Evolutionary conservation across 2,888 invertebrate genomes (phyloP).

Genomic region (Drosophila mimetica): DNA sequence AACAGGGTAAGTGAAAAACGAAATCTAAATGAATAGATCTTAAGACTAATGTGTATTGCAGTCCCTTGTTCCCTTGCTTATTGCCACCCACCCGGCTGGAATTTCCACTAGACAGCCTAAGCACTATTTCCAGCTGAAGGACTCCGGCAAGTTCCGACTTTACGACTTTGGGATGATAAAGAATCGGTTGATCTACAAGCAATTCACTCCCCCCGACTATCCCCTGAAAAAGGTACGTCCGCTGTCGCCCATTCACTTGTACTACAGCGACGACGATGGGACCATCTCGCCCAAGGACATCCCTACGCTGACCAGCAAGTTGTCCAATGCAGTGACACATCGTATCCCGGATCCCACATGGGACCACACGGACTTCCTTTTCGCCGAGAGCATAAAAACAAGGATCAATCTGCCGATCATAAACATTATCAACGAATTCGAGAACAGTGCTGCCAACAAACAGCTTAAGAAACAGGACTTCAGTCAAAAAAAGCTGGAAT

Average conservation of each 20-base stretch:
- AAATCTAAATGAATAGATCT: too few species aligned
- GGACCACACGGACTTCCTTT: constrained; percentile 62
- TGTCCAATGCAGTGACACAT: constrained; percentile 10
- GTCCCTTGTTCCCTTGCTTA: constrained; percentile 35
- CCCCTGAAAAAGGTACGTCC: constrained; percentile 31
- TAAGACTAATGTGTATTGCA: constrained; percentile 8
- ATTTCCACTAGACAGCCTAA: constrained; percentile 54
- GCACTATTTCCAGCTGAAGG: constrained; percentile 59
- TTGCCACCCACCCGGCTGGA: constrained; percentile 63
- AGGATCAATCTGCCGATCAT: constrained; percentile 43
- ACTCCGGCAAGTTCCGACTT: constrained; percentile 46
- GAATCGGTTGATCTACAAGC: constrained; percentile 39
- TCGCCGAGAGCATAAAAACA: constrained; percentile 42
- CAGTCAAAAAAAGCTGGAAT: too few species aligned
- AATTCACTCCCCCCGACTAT: constrained; percentile 51
- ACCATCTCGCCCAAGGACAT: constrained; percentile 50
- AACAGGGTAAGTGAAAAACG: not conserved
- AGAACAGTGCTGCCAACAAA: not conserved
- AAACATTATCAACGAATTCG: not conserved
- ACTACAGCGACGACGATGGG: constrained; percentile 57
- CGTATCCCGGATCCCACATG: constrained; percentile 48
- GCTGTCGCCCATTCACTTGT: constrained; percentile 43
- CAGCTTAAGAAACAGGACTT: too few species aligned
- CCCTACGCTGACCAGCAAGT: not conserved
- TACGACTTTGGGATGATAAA: constrained; percentile 48